Evolutionary conservation across 2,888 invertebrate species (phyloP), one percentile per base, ranked within the genome.

Genomic region (Apotomis capreana): DNA sequence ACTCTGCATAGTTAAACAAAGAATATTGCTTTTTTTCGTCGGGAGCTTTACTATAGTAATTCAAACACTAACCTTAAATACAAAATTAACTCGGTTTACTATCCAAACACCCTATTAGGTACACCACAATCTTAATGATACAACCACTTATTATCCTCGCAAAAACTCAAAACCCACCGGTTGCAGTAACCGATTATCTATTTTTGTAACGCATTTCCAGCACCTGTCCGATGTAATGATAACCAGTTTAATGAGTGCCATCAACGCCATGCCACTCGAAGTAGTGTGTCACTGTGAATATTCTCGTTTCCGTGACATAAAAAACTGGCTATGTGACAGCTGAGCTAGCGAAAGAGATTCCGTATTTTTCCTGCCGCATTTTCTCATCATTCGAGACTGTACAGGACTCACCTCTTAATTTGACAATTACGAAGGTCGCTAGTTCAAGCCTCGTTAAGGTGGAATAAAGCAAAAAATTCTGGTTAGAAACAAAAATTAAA

Each of bases 161-260:
- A 86, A 84, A 83, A 85, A 85, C 86, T 87, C 85, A 83, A 87
- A 85, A 82, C 80, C 76, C 80, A 80, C 81, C 80, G 78, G 79
- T 81, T 78, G 40, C 57, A 49, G 78, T 78, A 78, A 74, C 77
- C 81, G 85, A 89, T 87, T 86, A 85, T 80, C 81, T 81, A 81
- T 79, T 84, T 81, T 81, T 83, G 80, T 80, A 79, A 79, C 83
- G 84, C 87, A 88, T 88, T 88, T 87, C 83, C 79, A 83, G 75
- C 91, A 89, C 85, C 89, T 89, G 88, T 80, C 81, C 49, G 49
- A 63, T 36, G 71, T 69, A 82, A 82, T 26, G 26, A 84, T 84
- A 86, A 89, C 89, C 82, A 74, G 89, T 88, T 85, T 75, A 76
- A 78, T 86, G 40, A 40, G 40, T 83, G 81, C 81, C 76, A 70